phyloP scores from a whole-genome alignment of 2,113 vertebrate species.

The Carassius carassius region DNA sequence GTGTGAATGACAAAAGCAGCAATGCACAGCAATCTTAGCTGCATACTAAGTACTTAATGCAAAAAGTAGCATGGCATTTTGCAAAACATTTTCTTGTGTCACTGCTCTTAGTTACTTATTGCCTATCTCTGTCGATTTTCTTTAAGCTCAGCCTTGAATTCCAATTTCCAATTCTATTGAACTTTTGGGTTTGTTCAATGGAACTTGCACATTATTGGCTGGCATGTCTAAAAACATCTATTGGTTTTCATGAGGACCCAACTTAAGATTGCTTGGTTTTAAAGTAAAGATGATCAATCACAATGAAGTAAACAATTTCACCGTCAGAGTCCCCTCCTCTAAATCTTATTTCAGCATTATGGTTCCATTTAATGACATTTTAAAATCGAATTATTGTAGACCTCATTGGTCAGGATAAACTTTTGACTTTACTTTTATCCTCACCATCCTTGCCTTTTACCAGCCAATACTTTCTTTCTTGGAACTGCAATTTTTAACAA shows the following conservation, averaged over 20 bases:
- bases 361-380: not conserved
- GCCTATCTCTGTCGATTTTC: not conserved
- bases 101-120: not conserved
- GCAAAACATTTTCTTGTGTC: not conserved
- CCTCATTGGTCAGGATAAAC: not conserved
- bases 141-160: not conserved
- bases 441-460: not conserved
- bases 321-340: no score
- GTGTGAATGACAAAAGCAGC: no score
- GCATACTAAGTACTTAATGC: not conserved
- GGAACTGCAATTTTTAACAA: not conserved
- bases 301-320: not conserved
- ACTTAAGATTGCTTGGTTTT: not conserved
- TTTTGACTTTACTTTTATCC: not conserved
- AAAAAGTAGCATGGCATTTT: not conserved
- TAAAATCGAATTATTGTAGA: not conserved
- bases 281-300: not conserved
- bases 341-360: constrained; percentile 21
- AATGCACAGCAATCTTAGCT: no score
- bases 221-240: not conserved
- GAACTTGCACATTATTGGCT: not conserved
- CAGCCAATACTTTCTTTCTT: not conserved
- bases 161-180: not conserved
- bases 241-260: not conserved
- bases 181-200: not conserved